These are phyloP conservation scores for Blera fallax DNA, from an alignment of 2,888 invertebrate genomes.

Conservation along the genomic window DNA sequence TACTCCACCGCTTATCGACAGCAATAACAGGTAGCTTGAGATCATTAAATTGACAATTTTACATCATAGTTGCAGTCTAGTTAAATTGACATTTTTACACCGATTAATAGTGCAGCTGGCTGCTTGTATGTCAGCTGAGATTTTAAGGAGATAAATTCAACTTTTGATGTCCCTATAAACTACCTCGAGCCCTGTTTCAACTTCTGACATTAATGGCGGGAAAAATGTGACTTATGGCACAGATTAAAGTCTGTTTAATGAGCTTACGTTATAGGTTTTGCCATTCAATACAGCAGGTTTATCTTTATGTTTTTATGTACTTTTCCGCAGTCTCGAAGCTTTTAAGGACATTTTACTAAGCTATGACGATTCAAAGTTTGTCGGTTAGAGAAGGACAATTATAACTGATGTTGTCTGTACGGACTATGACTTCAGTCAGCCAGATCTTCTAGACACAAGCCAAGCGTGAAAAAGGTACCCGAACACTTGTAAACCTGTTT, in stretches of 20 bases:
- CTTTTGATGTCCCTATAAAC: background rate
- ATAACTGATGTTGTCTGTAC: too few species aligned
- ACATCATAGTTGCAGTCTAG: background rate
- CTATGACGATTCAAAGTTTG: too few species aligned
- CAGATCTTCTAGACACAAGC: too few species aligned
- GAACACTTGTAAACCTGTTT: too few species aligned
- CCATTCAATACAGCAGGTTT: too few species aligned
- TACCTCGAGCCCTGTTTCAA: background rate
- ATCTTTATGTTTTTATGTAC: background rate
- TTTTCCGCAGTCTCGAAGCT: too few species aligned
- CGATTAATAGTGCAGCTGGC: background rate
- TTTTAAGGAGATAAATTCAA: background rate
- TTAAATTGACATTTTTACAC: background rate
- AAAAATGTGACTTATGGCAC: background rate
- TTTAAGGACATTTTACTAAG: too few species aligned
- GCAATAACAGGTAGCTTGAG: background rate
- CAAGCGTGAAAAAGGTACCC: too few species aligned
- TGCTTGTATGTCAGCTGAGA: background rate
- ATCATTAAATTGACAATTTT: constrained; percentile 2
- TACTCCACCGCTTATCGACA: background rate
- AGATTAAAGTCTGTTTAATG: background rate
- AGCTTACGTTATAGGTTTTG: background rate
- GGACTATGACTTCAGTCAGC: too few species aligned
- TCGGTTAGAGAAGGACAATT: too few species aligned
- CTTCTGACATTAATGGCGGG: background rate